These are phyloP conservation scores for Leptoteleia sp. DNA, from an alignment of 1,140 invertebrate genomes.

Conservation along the genomic window DNA sequence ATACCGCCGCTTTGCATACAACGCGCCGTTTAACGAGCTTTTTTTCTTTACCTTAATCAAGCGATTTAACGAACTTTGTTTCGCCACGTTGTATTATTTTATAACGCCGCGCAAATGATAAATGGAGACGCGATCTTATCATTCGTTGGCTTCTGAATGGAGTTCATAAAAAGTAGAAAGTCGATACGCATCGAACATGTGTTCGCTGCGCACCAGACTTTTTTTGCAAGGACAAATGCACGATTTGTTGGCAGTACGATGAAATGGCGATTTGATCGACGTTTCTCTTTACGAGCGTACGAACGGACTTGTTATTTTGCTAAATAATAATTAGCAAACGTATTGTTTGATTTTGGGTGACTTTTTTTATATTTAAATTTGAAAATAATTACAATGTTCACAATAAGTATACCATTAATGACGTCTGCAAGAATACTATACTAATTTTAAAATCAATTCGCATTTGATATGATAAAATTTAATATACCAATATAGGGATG, in stretches of 20 bases:
- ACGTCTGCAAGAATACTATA: too few relatives aligned
- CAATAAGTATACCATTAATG: too few relatives aligned
- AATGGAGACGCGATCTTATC: constrained; percentile 27
- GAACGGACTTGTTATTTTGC: too few relatives aligned
- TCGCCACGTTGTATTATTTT: constrained; percentile 21
- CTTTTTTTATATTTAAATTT: too few relatives aligned
- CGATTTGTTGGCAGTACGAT: constrained; percentile 6
- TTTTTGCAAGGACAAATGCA: not conserved
- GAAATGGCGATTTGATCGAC: too few relatives aligned
- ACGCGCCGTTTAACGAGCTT: constrained; percentile 37
- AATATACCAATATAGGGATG: too few relatives aligned
- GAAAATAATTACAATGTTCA: too few relatives aligned
- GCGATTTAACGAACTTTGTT: constrained; percentile 46
- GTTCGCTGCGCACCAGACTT: not conserved
- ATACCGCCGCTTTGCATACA: constrained; percentile 27
- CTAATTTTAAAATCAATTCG: too few relatives aligned
- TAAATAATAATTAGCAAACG: too few relatives aligned
- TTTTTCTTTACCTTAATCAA: constrained; percentile 35
- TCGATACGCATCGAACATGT: constrained; percentile 6
- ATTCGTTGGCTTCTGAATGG: not conserved
- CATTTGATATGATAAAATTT: too few relatives aligned
- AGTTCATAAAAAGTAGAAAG: constrained; percentile 11
- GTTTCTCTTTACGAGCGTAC: too few relatives aligned
- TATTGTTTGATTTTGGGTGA: too few relatives aligned
- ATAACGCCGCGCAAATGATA: constrained; percentile 20